These are phyloP conservation scores for Seladonia tumulorum DNA, from an alignment of 2,888 invertebrate genomes.

Conservation along the genomic window DNA sequence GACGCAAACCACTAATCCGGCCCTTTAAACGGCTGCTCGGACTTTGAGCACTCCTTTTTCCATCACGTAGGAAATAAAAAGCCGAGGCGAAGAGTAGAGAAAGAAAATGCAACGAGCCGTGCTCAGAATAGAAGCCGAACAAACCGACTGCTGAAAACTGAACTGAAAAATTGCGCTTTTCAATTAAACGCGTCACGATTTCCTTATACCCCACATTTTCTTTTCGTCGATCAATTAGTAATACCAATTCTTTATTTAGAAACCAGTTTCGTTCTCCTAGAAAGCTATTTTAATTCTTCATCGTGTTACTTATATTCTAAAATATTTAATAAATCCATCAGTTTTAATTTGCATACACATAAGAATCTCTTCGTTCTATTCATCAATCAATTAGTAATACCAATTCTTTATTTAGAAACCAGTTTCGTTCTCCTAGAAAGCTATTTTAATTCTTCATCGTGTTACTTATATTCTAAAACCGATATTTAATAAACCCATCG, in stretches of 20 bases:
- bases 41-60: conserved; percentile 16
- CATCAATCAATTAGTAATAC: not conserved
- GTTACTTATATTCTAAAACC: not conserved
- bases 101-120: not conserved
- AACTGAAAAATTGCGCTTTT: conserved; percentile 28
- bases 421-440: not conserved
- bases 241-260: not conserved
- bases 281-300: conserved; percentile 13
- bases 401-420: conserved; percentile 3
- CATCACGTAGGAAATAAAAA: conserved; percentile 13
- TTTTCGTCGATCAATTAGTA: too few relatives aligned
- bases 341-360: not conserved
- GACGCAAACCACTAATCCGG: conserved; percentile 36
- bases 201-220: not conserved
- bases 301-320: not conserved
- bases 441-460: conserved; percentile 5
- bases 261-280: not conserved
- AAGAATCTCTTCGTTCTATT: not conserved
- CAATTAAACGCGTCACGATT: not conserved
- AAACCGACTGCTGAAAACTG: conserved; percentile 1
- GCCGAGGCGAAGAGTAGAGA: not conserved
- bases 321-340: too few relatives aligned
- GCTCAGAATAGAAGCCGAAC: conserved; percentile 40
- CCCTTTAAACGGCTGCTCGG: conserved; percentile 42
- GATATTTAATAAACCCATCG: too few relatives aligned